Percentiles rank a stretch among this genome's conserved stretches.
Evolutionary conservation across 2,888 invertebrate species (phyloP).

Genomic region (Cryptocephalus primarius): DNA sequence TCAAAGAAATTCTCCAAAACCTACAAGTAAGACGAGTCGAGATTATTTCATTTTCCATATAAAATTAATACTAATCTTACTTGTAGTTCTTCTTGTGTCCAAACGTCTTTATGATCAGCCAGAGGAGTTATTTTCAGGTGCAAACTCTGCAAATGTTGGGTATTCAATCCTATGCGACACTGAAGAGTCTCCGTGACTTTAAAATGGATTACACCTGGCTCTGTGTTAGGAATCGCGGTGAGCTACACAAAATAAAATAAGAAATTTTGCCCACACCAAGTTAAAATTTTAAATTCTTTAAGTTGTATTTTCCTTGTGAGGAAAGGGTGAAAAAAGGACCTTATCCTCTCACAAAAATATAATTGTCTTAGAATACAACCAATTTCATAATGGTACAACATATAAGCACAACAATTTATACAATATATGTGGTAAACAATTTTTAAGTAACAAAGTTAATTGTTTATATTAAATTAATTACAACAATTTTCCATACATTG

Average conservation of each 20-base stretch:
- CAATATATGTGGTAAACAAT: too few relatives aligned
- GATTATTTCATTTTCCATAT: neutral
- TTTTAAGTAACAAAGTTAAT: neutral
- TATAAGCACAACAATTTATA: too few relatives aligned
- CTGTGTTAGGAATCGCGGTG: constrained; percentile 60
- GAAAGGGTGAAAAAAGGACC: too few relatives aligned
- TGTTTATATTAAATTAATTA: neutral
- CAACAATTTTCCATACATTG: neutral
- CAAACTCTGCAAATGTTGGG: constrained; percentile 80
- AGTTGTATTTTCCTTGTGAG: too few relatives aligned
- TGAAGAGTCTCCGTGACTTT: constrained; percentile 73
- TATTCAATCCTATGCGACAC: constrained; percentile 78
- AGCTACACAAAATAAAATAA: constrained; percentile 39
- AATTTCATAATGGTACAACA: too few relatives aligned
- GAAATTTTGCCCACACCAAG: neutral
- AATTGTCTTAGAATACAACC: too few relatives aligned
- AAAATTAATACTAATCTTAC: constrained; percentile 28
- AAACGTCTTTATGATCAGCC: constrained; percentile 78
- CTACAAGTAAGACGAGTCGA: constrained; percentile 32
- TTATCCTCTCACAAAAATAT: too few relatives aligned
- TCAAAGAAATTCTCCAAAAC: constrained; percentile 91
- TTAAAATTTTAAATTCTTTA: too few relatives aligned
- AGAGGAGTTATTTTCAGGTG: constrained; percentile 71
- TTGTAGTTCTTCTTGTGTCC: constrained; percentile 78
- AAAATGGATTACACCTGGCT: constrained; percentile 83